Evolutionary conservation across 2,888 invertebrate genomes (phyloP).

Genomic region (Drosophila suboccidentalis): DNA sequence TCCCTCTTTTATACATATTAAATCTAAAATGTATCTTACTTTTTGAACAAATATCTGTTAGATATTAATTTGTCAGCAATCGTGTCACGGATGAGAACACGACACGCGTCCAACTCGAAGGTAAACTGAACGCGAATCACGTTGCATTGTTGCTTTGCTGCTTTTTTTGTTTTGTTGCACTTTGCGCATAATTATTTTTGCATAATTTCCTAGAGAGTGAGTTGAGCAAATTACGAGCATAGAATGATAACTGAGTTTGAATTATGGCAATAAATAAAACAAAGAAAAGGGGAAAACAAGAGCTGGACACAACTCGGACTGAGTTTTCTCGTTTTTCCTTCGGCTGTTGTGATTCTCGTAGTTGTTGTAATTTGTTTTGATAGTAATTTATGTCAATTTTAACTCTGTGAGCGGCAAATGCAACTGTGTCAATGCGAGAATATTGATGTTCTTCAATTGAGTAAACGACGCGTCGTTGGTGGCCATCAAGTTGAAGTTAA

Average conservation of each 20-base stretch:
- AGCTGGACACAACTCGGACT: constrained; percentile 8
- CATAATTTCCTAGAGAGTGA: constrained; percentile 66
- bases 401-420: constrained; percentile 43
- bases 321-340: neutral
- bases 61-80: neutral
- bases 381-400: constrained; percentile 72
- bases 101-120: neutral
- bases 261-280: constrained; percentile 76
- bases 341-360: constrained; percentile 7
- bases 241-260: constrained; percentile 75
- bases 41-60: neutral
- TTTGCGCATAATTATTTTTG: constrained; percentile 81
- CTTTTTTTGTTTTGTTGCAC: constrained; percentile 60
- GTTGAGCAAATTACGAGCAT: constrained; percentile 57
- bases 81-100: constrained; percentile 9
- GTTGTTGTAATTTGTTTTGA: constrained; percentile 49
- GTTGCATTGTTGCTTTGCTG: constrained; percentile 30
- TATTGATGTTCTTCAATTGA: constrained; percentile 75
- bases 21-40: neutral
- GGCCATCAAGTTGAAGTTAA: constrained; percentile 60
- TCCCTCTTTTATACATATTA: neutral
- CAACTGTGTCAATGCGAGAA: constrained; percentile 12
- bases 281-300: constrained; percentile 11
- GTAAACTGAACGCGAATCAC: constrained; percentile 9
- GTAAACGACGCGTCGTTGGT: constrained; percentile 48